phyloP scores from a whole-genome alignment of 2,888 invertebrate species.

The Lasioglossum calceatum region DNA sequence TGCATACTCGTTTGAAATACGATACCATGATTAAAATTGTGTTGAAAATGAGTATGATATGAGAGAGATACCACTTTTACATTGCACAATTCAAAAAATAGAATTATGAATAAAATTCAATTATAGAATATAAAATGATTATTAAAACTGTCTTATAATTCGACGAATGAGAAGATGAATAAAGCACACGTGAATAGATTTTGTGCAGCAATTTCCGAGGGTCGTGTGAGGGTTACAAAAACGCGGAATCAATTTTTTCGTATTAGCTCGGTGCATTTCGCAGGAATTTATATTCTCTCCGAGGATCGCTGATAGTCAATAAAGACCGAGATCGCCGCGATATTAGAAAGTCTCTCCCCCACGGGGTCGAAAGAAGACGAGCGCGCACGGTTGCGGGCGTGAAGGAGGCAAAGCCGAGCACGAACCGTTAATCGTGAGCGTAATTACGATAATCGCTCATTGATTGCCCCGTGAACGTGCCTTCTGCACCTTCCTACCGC shows the following conservation, averaged over 20 bases:
- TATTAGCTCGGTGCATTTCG: not conserved
- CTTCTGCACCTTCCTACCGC: constrained; percentile 74
- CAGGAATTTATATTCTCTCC: constrained; percentile 19
- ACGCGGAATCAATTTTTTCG: not conserved
- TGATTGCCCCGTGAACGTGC: constrained; percentile 78
- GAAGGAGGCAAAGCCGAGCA: constrained; percentile 62
- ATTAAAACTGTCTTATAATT: not conserved
- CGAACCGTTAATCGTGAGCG: constrained; percentile 76
- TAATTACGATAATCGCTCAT: constrained; percentile 81
- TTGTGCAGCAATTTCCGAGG: not conserved
- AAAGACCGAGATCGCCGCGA: constrained; percentile 65
- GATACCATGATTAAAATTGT: not conserved
- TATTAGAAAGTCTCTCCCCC: constrained; percentile 77
- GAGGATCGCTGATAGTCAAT: constrained; percentile 29
- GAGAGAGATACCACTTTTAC: too few relatives aligned
- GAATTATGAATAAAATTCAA: too few relatives aligned
- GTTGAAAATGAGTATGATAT: not conserved
- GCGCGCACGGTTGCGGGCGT: constrained; percentile 56
- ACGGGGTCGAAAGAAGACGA: constrained; percentile 41
- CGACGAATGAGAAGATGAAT: not conserved
- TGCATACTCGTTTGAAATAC: not conserved
- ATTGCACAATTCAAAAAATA: too few relatives aligned
- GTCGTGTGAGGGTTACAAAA: not conserved
- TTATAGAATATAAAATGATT: not conserved
- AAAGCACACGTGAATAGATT: not conserved